A percentile compares a stretch with the other conserved stretches of the same genome.
These are phyloP conservation scores for Enteromius anoplus DNA, from an alignment of 2,797 vertebrate species.

Conservation along the genomic window DNA sequence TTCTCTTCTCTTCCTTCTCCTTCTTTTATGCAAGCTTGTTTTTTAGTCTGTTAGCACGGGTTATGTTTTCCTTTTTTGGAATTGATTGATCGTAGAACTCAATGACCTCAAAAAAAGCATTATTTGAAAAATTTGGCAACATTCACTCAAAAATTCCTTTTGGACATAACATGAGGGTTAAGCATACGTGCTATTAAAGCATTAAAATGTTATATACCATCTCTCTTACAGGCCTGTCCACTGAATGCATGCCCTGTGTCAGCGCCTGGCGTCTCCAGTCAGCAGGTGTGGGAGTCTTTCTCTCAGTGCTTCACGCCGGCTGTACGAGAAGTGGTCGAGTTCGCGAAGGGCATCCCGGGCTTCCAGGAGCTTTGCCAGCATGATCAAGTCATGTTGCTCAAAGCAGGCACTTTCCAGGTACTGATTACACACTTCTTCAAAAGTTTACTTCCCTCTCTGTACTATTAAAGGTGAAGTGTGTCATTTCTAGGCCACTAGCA, in stretches of 20 bases:
- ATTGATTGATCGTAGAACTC: not conserved
- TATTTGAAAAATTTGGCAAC: no score
- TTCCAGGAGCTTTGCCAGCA: constrained; percentile 83
- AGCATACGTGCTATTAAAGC: not conserved
- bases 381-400: constrained; percentile 84
- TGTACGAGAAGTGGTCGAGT: constrained; percentile 83
- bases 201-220: not conserved
- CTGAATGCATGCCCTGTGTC: constrained; percentile 80
- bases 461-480: not conserved
- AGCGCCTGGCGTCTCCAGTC: constrained; percentile 72
- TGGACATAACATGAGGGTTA: not conserved
- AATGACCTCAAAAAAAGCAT: not conserved
- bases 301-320: constrained; percentile 84
- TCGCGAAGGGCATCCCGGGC: constrained; percentile 83
- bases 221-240: constrained; percentile 76
- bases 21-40: not conserved
- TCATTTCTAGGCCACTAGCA: not conserved
- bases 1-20: not conserved
- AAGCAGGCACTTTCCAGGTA: constrained; percentile 86
- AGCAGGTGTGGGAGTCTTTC: constrained; percentile 83
- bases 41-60: not conserved
- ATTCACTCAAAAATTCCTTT: no score
- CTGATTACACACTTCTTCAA: not conserved
- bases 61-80: not conserved
- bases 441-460: not conserved